Conservation (phyloP, 2,113 vertebrate species). For the Perognathus longimembris region DNA sequence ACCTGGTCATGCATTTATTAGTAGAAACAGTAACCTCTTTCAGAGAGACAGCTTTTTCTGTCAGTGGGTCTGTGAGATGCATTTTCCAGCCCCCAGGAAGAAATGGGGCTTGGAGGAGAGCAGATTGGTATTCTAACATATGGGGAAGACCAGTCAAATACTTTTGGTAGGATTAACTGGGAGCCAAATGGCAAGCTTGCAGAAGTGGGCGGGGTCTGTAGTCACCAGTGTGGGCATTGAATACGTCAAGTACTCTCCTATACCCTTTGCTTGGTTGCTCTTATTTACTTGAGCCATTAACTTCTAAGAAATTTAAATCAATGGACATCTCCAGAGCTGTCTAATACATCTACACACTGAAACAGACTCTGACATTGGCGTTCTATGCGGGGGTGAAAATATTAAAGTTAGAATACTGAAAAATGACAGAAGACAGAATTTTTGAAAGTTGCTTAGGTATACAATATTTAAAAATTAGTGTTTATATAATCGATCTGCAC, state of each 20-base stretch:
- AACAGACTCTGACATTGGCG: conserved; percentile 44
- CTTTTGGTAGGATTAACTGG: background rate
- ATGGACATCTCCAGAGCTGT: background rate
- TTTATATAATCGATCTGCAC: conserved; percentile 68
- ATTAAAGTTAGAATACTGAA: background rate
- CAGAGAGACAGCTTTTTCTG: conserved; percentile 18
- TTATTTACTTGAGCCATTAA: background rate
- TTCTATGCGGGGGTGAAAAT: conserved; percentile 55
- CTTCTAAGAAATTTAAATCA: background rate
- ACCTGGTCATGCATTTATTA: background rate
- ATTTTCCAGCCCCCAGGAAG: conserved; percentile 42
- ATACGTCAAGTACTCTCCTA: background rate
- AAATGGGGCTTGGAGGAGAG: conserved; percentile 40
- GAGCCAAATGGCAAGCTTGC: background rate
- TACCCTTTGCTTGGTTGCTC: background rate
- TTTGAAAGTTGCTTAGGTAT: background rate
- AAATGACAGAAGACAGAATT: conserved; percentile 49
- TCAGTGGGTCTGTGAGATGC: conserved; percentile 15
- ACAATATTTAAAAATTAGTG: conserved; percentile 45
- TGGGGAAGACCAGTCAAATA: background rate
- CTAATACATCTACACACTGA: background rate
- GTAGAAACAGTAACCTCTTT: background rate
- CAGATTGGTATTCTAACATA: conserved; percentile 56
- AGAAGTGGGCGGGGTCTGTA: background rate
- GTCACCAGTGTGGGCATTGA: background rate